Conservation (phyloP, 2,888 invertebrate species). For the Ferrisia virgata region DNA sequence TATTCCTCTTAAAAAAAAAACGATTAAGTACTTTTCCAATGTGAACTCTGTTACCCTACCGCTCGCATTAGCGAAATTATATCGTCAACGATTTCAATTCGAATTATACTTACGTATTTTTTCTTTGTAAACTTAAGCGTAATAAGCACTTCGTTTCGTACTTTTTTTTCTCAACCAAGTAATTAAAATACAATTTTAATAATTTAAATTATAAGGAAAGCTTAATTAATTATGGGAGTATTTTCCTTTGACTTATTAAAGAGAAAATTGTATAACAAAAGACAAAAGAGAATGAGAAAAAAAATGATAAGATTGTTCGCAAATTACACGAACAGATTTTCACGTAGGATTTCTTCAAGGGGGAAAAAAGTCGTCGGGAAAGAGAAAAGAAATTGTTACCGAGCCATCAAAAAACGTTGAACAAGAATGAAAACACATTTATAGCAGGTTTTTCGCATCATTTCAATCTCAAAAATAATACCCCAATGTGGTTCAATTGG, state of each 20-base stretch:
- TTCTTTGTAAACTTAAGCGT: too few relatives aligned
- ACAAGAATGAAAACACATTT: too few relatives aligned
- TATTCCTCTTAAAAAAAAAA: too few relatives aligned
- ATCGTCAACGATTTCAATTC: neutral
- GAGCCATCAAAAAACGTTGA: neutral
- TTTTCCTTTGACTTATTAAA: neutral
- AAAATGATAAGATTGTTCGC: neutral
- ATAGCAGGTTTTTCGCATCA: too few relatives aligned
- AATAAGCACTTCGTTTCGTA: too few relatives aligned
- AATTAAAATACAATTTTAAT: neutral
- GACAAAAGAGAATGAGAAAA: neutral
- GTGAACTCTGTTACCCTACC: too few relatives aligned
- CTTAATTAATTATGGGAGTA: neutral
- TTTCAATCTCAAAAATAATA: too few relatives aligned
- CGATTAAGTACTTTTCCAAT: too few relatives aligned
- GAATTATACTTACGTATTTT: neutral
- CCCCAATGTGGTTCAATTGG: too few relatives aligned
- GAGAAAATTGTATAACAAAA: neutral
- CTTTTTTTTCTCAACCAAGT: neutral
- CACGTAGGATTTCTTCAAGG: neutral
- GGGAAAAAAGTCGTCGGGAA: neutral
- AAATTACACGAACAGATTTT: neutral
- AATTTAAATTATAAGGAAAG: neutral
- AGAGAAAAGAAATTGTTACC: neutral
- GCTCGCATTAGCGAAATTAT: too few relatives aligned